Base-by-base conservation (phyloP, 92 coral and sea anemone genomes). In the Chrysogorgia sp. region DNA sequence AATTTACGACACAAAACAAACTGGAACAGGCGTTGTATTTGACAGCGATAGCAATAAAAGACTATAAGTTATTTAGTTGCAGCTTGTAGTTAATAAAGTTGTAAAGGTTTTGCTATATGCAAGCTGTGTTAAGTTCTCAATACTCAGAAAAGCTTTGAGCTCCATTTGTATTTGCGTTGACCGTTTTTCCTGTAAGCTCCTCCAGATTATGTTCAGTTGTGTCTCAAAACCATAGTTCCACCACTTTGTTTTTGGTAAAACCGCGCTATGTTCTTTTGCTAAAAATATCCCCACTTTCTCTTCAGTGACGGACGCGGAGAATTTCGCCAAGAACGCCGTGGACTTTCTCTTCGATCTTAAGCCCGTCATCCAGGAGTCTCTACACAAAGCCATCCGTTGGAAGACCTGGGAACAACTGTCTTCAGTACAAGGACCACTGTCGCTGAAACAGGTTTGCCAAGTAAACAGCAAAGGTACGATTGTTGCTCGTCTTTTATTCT, bases 391-490 rank as follows among this genome's bases (percentile, higher is more conserved):
- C 12, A 96, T 96, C 28, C 92, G 97, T 49, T 82, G 97, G 61
- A 96, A 96, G 76, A 96, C 99, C 9, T 96, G 99, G 99, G 99
- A 96, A 40, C 99, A 96, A 48, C 97, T 96, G 2, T 91, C 99
- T 19, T 86, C 87, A 63, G 97, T 96, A 15, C 99, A 96, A 58
- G 99, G 99, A 1, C 99, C 99, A 14, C 75, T 96, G 83, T 96
- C 99, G 22, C 89, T 96, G 97, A 91, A 90, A 69, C 97, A 96
- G 81, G 86, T 92, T 29, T 91, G 92, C 49, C 96, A 89, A 49
- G 69, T 96, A 20, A 93, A 93, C 57, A 85, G 90, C 41, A 92
- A 90, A 86, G 97, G 96, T 87, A 19, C 55, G 83, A 31, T 58
- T 21, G 26, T 17, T 22, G 13, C 37, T 7, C 15, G 20, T 34